Evolutionary conservation across 2,797 vertebrate species (phyloP).

Genomic region (Sebastes minor): DNA sequence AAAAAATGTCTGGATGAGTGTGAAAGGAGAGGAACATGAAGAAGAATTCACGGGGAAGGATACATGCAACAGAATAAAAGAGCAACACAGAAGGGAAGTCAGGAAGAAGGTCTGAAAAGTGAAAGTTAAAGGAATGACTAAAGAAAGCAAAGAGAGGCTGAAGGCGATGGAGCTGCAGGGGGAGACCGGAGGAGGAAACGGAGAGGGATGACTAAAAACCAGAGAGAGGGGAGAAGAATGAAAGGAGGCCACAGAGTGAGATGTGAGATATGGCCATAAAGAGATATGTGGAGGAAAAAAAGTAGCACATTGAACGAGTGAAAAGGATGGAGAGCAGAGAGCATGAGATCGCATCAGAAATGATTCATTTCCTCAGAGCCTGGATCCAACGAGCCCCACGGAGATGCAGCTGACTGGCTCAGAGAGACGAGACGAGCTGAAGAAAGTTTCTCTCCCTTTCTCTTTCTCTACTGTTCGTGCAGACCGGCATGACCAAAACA

Average conservation of each 20-base stretch:
- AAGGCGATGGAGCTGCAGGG: constrained; percentile 11
- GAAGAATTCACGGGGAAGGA: background rate
- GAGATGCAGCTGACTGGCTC: background rate
- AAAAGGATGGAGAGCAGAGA: constrained; percentile 1
- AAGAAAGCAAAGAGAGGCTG: constrained; percentile 31
- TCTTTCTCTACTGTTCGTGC: background rate
- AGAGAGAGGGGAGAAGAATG: background rate
- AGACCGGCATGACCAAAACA: background rate
- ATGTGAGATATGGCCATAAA: constrained; percentile 7
- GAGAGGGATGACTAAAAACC: constrained; percentile 1
- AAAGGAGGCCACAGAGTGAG: background rate
- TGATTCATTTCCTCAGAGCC: constrained; percentile 36
- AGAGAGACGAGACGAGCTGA: background rate
- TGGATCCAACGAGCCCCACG: background rate
- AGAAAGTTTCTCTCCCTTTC: background rate
- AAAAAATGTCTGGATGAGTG: background rate
- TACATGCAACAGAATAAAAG: constrained; percentile 18
- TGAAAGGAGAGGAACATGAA: background rate
- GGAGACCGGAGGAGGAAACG: background rate
- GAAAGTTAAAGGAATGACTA: constrained; percentile 16
- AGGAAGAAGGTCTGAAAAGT: constrained; percentile 4
- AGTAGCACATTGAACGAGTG: background rate
- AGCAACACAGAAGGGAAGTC: background rate
- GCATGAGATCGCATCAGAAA: constrained; percentile 25
- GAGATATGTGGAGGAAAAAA: background rate